Base-by-base conservation (phyloP, 2,113 vertebrate species). In the Syngnathus typhle region DNA sequence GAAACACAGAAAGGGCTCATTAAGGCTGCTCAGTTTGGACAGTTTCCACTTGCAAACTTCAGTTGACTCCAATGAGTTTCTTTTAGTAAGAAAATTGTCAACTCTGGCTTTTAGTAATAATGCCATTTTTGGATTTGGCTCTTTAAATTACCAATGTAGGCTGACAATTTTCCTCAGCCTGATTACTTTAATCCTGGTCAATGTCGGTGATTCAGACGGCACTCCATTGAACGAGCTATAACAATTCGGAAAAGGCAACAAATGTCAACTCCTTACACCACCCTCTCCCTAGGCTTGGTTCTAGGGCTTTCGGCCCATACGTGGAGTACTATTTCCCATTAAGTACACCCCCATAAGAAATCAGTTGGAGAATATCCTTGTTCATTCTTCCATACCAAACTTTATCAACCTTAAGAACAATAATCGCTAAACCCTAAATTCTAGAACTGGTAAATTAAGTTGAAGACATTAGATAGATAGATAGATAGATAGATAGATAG, bases 311-410 rank as follows among this genome's bases (percentile, higher is more conserved):
- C 71, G 69, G 72, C 46, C 64, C 1, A 36, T 74, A 64, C 72
- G 75, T 80, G 76, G 81, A 87, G 27, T 32, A 32, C 83, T 88
- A 76, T 80, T 85, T 79, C 81, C 79, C 67, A 75, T 75, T 73
- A 78, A 80, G 74, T 64, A 63, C 1, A n/a, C 69, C 19, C 13
- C 51, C 23, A 6, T 73, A 15, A 82, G 64, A 75, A 47, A 72
- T n/a, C 13, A 0, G 46, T 37, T 54, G 63, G 49, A 59, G 51
- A 77, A 32, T 32, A 3, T 32, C 27, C 27, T 32, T 32, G 27
- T 3, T 2, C 27, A 32, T 32, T 32, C 27, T 32, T 32, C 27
- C 27, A 32, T 32, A 73, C 61, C 63, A 56, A 68, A 71, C 15
- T 27, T 27, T 27, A 1, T 27, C 1, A 27, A 32, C 27, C 27